phyloP scores from a whole-genome alignment of 2,888 invertebrate genomes.

The Apamea crenata region DNA sequence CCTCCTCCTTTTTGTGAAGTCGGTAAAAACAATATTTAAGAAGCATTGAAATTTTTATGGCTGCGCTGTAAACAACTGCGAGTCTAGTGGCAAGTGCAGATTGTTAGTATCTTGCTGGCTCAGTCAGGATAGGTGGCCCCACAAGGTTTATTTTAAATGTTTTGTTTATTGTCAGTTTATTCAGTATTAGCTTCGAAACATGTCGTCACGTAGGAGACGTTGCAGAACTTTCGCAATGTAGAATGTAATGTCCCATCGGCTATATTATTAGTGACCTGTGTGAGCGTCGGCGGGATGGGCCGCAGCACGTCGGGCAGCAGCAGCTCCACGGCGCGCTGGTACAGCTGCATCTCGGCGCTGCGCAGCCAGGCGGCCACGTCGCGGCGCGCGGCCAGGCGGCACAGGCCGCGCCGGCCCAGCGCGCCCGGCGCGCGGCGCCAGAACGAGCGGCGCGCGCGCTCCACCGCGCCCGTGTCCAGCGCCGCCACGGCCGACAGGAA shows the following conservation, averaged over 20 bases:
- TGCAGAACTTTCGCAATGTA: neutral
- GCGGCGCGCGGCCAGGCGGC: constrained; percentile 91
- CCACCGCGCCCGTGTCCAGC: constrained; percentile 97
- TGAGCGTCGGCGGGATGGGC: constrained; percentile 40
- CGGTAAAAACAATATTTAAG: too few species aligned
- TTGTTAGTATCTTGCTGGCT: neutral
- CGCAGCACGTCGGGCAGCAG: constrained; percentile 90
- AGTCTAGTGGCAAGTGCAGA: neutral
- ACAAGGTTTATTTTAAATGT: neutral
- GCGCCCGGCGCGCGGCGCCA: constrained; percentile 95
- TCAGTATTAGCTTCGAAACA: neutral
- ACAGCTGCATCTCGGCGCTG: constrained; percentile 97
- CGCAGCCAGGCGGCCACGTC: constrained; percentile 95
- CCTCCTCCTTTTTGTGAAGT: too few species aligned
- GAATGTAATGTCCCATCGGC: neutral
- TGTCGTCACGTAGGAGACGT: neutral
- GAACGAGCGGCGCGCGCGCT: constrained; percentile 97
- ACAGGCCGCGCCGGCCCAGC: constrained; percentile 97
- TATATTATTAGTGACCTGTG: constrained; percentile 85
- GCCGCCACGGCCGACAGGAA: constrained; percentile 97
- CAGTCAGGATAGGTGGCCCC: neutral
- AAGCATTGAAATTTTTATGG: too few species aligned
- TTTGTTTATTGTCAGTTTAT: neutral
- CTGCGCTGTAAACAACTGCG: neutral
- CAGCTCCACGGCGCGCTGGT: constrained; percentile 98